phyloP scores from a whole-genome alignment of 1,140 invertebrate species.

The Tetragonula clypearis region DNA sequence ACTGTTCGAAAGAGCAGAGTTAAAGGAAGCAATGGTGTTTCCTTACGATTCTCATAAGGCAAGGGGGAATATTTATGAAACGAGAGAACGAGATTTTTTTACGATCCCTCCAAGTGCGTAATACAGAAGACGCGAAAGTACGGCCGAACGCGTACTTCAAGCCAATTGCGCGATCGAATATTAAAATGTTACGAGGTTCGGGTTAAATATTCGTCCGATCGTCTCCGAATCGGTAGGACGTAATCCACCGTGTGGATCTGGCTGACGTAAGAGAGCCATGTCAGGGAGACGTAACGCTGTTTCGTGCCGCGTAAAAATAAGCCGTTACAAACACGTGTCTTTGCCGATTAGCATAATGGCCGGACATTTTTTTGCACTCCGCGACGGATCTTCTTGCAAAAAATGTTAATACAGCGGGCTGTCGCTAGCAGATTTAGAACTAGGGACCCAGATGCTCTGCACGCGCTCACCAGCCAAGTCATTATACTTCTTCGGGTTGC shows the following conservation, averaged over 20 bases:
- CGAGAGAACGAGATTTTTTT: conserved; percentile 1
- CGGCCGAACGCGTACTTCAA: neutral
- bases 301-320: conserved; percentile 69
- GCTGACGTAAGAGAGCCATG: neutral
- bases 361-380: conserved; percentile 64
- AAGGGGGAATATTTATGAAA: conserved; percentile 17
- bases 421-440: conserved; percentile 61
- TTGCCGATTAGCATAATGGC: conserved; percentile 74
- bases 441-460: conserved; percentile 64
- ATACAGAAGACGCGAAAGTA: neutral
- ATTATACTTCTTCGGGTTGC: conserved; percentile 58
- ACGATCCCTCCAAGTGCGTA: neutral
- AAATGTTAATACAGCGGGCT: conserved; percentile 69
- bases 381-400: conserved; percentile 46
- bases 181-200: conserved; percentile 18
- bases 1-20: neutral
- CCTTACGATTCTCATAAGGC: neutral
- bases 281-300: conserved; percentile 40
- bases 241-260: conserved; percentile 21
- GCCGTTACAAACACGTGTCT: conserved; percentile 75
- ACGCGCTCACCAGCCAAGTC: conserved; percentile 59
- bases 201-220: conserved; percentile 28
- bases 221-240: neutral
- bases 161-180: conserved; percentile 41
- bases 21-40: neutral